Evolutionary conservation across 2,888 invertebrate species (phyloP), one percentile per base, ranked within the genome.

Genomic region (Lampropteryx suffumata): DNA sequence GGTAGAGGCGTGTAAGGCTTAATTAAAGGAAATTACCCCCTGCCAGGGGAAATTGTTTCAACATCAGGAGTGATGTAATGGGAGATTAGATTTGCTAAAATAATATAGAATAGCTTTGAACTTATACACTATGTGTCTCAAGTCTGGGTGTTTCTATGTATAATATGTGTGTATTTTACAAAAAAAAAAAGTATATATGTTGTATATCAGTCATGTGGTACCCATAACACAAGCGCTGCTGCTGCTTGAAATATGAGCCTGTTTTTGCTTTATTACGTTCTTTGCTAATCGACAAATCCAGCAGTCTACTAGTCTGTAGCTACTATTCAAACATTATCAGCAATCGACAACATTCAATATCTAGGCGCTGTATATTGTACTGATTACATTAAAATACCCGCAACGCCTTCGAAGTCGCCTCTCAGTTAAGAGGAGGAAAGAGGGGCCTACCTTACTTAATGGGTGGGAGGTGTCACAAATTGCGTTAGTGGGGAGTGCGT

Each of bases 401-500:
- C 10, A 37, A 37, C 51, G 46, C 51, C 46, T 46, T 36, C 21
- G 14, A 34, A 30, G 41, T 27, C 21, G 21, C 35, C 39, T 49
- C 43, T 12, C 12, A 27, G 32, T 27, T 65, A 64, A 65, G 64
- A 69, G 37, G 70, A 68, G 74, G 67, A 68, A 67, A 65, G 62
- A 65, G 62, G 74, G 74, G 70, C 68, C 17, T 33, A 27, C 34
- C 43, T 76, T 68, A 68, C 59, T 75, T 83, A 84, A 81, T 84
- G 71, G 77, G 86, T 86, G 77, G 87, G 87, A 83, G 87, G 83
- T 81, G 83, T 81, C 79, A 73, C 72, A 67, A 71, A 76, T 7
- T 11, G 35, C 64, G 48, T 59, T 71, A 72, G 73, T 80, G 64
- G 80, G 83, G 79, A 67, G 69, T 74, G 77, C 76, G 74, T 75